Evolutionary conservation across 2,113 vertebrate species (phyloP).

Genomic region (Channa maculata): DNA sequence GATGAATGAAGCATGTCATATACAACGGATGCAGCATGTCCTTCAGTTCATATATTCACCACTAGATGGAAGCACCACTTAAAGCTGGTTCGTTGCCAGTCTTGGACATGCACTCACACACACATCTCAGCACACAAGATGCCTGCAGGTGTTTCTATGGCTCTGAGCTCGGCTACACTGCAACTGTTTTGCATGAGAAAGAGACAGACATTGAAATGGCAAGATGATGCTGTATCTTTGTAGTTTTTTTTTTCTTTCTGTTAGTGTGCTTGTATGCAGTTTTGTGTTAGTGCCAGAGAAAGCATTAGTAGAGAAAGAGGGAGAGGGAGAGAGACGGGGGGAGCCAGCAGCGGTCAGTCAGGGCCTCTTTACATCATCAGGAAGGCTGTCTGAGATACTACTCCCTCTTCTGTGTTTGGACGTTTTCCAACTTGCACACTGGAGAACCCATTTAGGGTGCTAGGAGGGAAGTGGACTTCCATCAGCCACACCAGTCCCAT

Average conservation of each 20-base stretch:
- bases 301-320: conserved; percentile 52
- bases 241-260: conserved; percentile 7
- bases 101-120: background rate
- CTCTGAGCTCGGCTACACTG: conserved; percentile 41
- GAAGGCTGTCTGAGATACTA: conserved; percentile 50
- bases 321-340: conserved; percentile 35
- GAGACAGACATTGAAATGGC: conserved; percentile 47
- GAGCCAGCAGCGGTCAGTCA: conserved; percentile 57
- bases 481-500: conserved; percentile 52
- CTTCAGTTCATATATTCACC: conserved; percentile 19
- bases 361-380: conserved; percentile 62
- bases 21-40: background rate
- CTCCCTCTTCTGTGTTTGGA: conserved; percentile 51
- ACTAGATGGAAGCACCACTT: conserved; percentile 77
- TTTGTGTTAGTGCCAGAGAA: conserved; percentile 52
- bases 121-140: conserved; percentile 30
- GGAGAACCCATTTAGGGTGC: conserved; percentile 36
- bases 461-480: conserved; percentile 38
- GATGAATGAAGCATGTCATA: conserved; percentile 36
- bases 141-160: conserved; percentile 62
- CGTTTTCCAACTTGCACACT: conserved; percentile 47
- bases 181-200: conserved; percentile 67
- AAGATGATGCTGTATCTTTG: conserved; percentile 41
- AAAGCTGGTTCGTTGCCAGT: conserved; percentile 32
- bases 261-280: conserved; percentile 27